Conservation (phyloP, 1,140 invertebrate species). For the Portunus trituberculatus region DNA sequence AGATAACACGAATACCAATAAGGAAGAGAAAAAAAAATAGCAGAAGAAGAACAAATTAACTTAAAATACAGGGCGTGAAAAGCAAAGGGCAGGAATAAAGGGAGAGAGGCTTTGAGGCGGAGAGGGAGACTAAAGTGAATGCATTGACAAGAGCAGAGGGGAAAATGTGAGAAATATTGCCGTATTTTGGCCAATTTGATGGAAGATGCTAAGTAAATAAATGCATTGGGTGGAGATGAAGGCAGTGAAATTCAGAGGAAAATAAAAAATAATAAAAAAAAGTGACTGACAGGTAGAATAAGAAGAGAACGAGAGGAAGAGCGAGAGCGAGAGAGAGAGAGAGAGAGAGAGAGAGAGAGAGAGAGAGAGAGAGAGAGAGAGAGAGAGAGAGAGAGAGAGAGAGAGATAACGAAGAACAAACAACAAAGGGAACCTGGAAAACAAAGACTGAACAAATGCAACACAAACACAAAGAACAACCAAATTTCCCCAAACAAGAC, state of each 20-base stretch:
- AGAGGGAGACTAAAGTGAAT: not conserved
- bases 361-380: constrained; percentile 21
- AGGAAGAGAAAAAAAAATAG: not conserved
- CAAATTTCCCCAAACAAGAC: too few relatives aligned
- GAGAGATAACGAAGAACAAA: constrained; percentile 17
- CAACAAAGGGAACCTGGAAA: constrained; percentile 34
- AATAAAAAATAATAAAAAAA: not conserved
- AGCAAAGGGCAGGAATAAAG: not conserved
- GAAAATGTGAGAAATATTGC: not conserved
- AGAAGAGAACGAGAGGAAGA: not conserved
- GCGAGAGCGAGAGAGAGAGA: not conserved
- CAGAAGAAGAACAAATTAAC: too few relatives aligned
- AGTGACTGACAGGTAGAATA: not conserved
- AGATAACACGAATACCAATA: not conserved
- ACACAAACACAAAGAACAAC: too few relatives aligned
- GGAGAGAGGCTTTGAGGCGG: too few relatives aligned
- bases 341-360: constrained; percentile 30
- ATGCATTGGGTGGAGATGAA: not conserved
- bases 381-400: constrained; percentile 6
- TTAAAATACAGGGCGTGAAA: not conserved
- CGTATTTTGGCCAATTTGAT: not conserved
- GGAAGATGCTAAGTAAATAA: not conserved
- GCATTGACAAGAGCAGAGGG: not conserved
- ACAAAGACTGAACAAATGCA: too few relatives aligned
- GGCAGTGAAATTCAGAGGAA: not conserved